These are phyloP conservation scores for Trogon melanurus DNA, from an alignment of 2,113 vertebrate genomes.

Conservation along the genomic window DNA sequence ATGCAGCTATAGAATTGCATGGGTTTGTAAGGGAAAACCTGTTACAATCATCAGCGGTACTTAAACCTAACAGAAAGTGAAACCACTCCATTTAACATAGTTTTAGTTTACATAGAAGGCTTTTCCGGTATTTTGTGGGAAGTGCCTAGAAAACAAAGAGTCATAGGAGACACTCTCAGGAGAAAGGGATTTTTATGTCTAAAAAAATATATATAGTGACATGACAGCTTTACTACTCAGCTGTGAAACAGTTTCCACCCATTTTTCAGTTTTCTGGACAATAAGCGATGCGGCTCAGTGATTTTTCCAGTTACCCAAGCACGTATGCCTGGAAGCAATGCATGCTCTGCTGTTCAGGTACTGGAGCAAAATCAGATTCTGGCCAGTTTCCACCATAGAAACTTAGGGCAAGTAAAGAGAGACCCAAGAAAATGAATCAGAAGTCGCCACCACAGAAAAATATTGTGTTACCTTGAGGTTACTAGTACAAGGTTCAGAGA, in stretches of 20 bases:
- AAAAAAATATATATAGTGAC: not conserved
- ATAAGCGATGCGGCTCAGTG: not conserved
- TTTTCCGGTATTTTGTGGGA: not conserved
- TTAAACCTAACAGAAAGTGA: not conserved
- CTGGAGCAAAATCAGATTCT: not conserved
- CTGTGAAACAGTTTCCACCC: not conserved
- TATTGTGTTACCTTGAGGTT: not conserved
- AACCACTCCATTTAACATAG: not conserved
- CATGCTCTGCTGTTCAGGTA: not conserved
- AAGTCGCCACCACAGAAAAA: not conserved
- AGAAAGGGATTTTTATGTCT: not conserved
- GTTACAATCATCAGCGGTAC: not conserved
- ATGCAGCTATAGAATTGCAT: not conserved
- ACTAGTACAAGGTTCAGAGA: not conserved
- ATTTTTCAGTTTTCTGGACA: slow-evolving; percentile 32
- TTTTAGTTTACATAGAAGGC: not conserved
- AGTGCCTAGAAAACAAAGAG: not conserved
- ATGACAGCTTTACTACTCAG: slow-evolving; percentile 2
- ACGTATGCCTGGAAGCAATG: not conserved
- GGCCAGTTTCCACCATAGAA: not conserved
- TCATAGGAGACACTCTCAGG: not conserved
- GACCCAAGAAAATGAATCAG: not conserved
- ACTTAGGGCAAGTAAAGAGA: not conserved
- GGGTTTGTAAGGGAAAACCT: not conserved
- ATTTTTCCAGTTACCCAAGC: not conserved